Evolutionary conservation across 2,888 invertebrate genomes (phyloP).

Genomic region (Caradrina kadenii): DNA sequence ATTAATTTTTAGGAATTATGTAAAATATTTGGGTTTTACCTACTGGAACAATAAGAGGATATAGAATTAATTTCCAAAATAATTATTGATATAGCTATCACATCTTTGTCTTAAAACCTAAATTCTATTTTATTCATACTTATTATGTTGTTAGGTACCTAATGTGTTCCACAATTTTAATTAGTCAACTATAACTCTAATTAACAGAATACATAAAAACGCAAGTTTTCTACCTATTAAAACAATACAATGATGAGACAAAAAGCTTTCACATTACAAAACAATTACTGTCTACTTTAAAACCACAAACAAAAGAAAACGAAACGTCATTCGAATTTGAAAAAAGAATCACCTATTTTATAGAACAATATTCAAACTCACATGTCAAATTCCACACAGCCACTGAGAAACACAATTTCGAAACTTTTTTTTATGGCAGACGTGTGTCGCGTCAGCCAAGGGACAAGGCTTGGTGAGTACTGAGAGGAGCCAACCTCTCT

Average conservation of each 20-base stretch:
- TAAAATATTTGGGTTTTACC: neutral
- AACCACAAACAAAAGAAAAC: slow-evolving; percentile 15
- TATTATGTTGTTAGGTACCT: too few relatives aligned
- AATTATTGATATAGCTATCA: neutral
- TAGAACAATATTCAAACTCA: slow-evolving; percentile 52
- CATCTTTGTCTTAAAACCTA: neutral
- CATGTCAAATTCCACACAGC: slow-evolving; percentile 59
- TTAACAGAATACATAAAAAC: neutral
- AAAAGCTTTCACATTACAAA: slow-evolving; percentile 14
- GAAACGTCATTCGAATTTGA: neutral
- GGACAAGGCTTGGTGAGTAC: slow-evolving; percentile 68
- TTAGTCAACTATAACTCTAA: neutral
- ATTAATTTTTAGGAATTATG: neutral
- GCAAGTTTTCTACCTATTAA: neutral
- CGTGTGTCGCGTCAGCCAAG: slow-evolving; percentile 66
- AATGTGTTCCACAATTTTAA: neutral
- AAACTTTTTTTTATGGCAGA: slow-evolving; percentile 59
- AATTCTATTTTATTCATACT: neutral
- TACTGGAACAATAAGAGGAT: neutral
- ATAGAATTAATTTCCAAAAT: neutral
- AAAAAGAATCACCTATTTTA: neutral
- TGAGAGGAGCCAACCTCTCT: slow-evolving; percentile 75
- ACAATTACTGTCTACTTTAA: neutral
- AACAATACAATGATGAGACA: neutral
- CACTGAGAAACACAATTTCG: slow-evolving; percentile 61